Conservation (phyloP, 2,113 vertebrate genomes). For the Gila orcuttii region DNA sequence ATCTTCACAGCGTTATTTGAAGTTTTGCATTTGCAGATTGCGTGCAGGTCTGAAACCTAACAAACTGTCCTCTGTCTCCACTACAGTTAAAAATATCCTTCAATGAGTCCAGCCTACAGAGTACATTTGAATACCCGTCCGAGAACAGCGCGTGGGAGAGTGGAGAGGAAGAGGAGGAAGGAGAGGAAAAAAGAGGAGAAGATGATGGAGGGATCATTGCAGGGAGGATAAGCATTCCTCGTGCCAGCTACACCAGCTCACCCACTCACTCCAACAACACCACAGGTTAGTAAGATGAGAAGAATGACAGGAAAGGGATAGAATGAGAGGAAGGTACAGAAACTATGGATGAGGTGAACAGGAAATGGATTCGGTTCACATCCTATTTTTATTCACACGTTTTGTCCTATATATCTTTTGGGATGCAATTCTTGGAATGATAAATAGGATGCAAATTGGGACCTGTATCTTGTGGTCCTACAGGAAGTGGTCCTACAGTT, state of each 20-base stretch:
- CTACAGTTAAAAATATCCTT: slow-evolving; percentile 95
- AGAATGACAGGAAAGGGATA: slow-evolving; percentile 28
- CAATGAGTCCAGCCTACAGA: slow-evolving; percentile 89
- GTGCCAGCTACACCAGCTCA: slow-evolving; percentile 73
- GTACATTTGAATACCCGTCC: slow-evolving; percentile 92
- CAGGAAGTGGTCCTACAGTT: not conserved
- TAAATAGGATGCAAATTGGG: not conserved
- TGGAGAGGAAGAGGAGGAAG: slow-evolving; percentile 77
- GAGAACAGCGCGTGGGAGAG: slow-evolving; percentile 86
- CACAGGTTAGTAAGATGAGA: slow-evolving; percentile 78
- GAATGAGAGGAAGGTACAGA: slow-evolving; percentile 20
- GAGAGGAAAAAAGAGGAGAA: slow-evolving; percentile 59
- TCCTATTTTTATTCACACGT: not conserved
- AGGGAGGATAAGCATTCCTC: slow-evolving; percentile 77
- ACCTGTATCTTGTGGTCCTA: not conserved
- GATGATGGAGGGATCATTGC: slow-evolving; percentile 64
- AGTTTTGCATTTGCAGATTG: not conserved
- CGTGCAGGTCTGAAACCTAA: not conserved
- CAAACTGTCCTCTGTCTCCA: slow-evolving; percentile 2
- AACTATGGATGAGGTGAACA: slow-evolving; percentile 34
- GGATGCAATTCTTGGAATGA: not conserved
- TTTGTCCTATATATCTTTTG: not conserved
- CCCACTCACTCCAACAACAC: slow-evolving; percentile 67
- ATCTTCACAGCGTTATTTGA: not conserved
- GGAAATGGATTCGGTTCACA: slow-evolving; percentile 37